Evolutionary conservation across 2,113 vertebrate species (phyloP), one percentile per base, ranked within the genome.

Genomic region (Ceyx cyanopectus): DNA sequence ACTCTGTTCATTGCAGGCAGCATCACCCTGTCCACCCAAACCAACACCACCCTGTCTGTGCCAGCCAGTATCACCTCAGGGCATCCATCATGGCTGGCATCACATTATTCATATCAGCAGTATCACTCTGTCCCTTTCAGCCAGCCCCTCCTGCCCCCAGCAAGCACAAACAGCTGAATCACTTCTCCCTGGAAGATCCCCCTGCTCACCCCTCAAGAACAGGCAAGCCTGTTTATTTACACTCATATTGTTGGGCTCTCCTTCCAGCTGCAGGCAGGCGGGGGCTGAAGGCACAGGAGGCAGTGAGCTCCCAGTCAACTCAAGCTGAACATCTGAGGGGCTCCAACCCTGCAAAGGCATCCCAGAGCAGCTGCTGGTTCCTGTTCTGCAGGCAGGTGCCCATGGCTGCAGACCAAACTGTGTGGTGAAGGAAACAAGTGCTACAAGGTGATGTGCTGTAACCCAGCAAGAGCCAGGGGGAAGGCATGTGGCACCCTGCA

Each of bases 371-470:
- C 27, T 79, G 66, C 32, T 1, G 1, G 48, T 9, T 86, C 62
- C 51, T 45, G 30, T 89, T 48, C 43, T 19, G 23, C 1, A 7
- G 74, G 30, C 3, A 23, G 32, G 13, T 51, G 65, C n/a, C 83
- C 51, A 8, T 18, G 57, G 62, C 76, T 3, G 6, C 83, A 83
- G 51, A 81, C 43, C 30, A 77, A 90, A 81, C 72, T 0, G 1
- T 0, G 2, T 61, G 54, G 70, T 0, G 0, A 66, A 54, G 37
- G 41, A 66, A 80, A 68, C 0, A 4, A 89, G 76, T 80, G 67
- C 80, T 82, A 82, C 50, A 56, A 57, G 85, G 63, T 2, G 8
- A 56, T 70, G 30, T 58, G 67, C 70, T 76, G 30, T 76, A 88
- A n/a, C 7, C 45, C 66, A 51, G 30, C 2, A 5, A 73, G 30